Percentiles rank a stretch among this genome's conserved stretches.
Conservation (phyloP, 2,888 invertebrate species). For the Hoplodrina blanda region DNA sequence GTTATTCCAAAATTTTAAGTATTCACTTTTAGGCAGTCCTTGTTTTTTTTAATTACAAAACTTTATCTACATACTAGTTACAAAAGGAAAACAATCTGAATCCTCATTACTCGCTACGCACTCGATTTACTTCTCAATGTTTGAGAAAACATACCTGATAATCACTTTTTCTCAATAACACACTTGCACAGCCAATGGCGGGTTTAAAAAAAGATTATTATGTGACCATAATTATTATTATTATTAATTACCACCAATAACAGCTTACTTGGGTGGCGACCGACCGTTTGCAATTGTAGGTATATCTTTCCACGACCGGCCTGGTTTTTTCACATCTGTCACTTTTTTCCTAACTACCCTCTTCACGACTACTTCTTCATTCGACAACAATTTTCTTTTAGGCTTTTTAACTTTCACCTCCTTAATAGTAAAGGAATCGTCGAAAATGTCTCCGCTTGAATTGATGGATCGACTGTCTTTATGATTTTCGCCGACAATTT, state of each 20-base stretch:
- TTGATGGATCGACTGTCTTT: constrained; percentile 69
- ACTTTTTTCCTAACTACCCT: constrained; percentile 83
- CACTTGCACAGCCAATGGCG: constrained; percentile 31
- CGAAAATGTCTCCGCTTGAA: constrained; percentile 85
- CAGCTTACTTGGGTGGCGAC: constrained; percentile 76
- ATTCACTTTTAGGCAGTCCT: too few relatives aligned
- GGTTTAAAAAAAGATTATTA: constrained; percentile 29
- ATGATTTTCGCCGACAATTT: constrained; percentile 75
- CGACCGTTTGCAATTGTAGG: constrained; percentile 82
- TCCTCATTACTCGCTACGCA: constrained; percentile 19
- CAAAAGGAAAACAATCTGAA: constrained; percentile 9
- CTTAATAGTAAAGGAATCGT: constrained; percentile 82
- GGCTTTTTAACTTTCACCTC: constrained; percentile 81
- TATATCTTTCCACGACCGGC: constrained; percentile 80
- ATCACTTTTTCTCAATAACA: background rate
- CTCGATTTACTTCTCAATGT: constrained; percentile 32
- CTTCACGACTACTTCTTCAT: constrained; percentile 79
- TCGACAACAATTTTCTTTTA: constrained; percentile 78
- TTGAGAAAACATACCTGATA: constrained; percentile 21
- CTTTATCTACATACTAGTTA: background rate
- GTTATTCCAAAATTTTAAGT: too few relatives aligned
- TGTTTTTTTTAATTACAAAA: background rate
- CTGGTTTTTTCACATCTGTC: constrained; percentile 73
- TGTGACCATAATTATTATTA: constrained; percentile 45
- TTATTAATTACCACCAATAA: constrained; percentile 9